Conservation (phyloP, 2,797 vertebrate genomes). For the Lutjanus campechanus region DNA sequence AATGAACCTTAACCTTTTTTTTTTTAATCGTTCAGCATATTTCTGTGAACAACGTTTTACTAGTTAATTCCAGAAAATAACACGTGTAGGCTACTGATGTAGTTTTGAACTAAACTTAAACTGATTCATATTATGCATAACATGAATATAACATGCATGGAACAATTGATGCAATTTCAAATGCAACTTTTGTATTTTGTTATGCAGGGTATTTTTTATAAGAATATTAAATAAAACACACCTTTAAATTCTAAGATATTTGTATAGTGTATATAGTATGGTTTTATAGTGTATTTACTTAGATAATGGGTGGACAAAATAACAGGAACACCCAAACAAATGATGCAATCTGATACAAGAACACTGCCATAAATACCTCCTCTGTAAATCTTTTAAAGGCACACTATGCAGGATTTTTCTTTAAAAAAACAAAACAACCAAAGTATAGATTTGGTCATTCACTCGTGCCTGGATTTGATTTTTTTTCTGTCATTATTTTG, state of each 20-base stretch:
- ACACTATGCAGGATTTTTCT: too few relatives aligned
- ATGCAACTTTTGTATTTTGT: background rate
- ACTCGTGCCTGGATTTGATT: too few relatives aligned
- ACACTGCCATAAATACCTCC: conserved; percentile 1
- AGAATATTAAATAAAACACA: background rate
- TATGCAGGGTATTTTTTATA: too few relatives aligned
- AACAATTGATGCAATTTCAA: background rate
- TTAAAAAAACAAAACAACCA: too few relatives aligned
- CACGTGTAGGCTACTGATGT: too few relatives aligned
- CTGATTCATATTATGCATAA: too few relatives aligned
- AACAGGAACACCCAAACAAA: conserved; percentile 25
- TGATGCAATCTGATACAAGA: conserved; percentile 3
- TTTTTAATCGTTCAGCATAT: background rate
- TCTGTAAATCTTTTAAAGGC: conserved; percentile 10
- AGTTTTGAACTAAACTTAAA: too few relatives aligned
- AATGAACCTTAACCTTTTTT: background rate
- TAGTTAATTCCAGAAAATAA: too few relatives aligned
- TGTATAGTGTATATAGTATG: background rate
- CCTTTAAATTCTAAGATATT: background rate
- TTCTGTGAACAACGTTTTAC: too few relatives aligned
- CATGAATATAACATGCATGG: too few relatives aligned
- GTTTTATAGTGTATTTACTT: background rate
- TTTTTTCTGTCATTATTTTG: too few relatives aligned
- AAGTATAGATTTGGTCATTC: too few relatives aligned
- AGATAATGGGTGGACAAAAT: conserved; percentile 10